Evolutionary conservation across 1,140 invertebrate species (phyloP).

Genomic region (Lucilia sericata): DNA sequence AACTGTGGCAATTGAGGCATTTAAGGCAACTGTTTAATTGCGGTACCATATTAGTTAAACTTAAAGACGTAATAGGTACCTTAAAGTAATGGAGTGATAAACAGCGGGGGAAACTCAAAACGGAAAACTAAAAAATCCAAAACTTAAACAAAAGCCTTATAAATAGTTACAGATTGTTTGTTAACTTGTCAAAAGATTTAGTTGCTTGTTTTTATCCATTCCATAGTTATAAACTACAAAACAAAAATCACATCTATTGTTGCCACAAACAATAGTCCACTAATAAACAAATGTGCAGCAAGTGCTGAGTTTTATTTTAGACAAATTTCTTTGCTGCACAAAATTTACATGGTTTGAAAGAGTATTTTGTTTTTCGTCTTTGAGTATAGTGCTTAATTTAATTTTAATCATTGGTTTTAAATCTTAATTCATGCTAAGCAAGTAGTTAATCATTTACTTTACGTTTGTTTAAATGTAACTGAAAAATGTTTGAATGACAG

Average conservation of each 20-base stretch:
- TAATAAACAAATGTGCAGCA: background rate
- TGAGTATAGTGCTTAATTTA: conserved; percentile 18
- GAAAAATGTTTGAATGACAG: conserved; percentile 25
- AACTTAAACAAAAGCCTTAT: background rate
- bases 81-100: conserved; percentile 40
- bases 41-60: conserved; percentile 34
- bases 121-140: background rate
- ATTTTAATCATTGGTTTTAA: conserved; percentile 35
- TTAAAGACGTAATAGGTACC: conserved; percentile 40
- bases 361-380: background rate
- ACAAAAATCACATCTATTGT: background rate
- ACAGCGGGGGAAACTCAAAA: background rate
- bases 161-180: background rate
- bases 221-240: background rate
- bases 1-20: conserved; percentile 36
- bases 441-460: conserved; percentile 17
- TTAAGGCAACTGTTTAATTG: conserved; percentile 44
- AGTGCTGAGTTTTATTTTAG: background rate
- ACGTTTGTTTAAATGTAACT: too few species aligned
- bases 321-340: background rate
- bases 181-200: conserved; percentile 24
- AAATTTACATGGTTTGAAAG: background rate
- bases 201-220: background rate
- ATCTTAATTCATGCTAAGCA: conserved; percentile 31
- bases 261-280: background rate